Percentiles rank a stretch among this genome's conserved stretches.
Evolutionary conservation across 1,140 invertebrate genomes (phyloP).

Genomic region (Pogonomyrmex californicus): DNA sequence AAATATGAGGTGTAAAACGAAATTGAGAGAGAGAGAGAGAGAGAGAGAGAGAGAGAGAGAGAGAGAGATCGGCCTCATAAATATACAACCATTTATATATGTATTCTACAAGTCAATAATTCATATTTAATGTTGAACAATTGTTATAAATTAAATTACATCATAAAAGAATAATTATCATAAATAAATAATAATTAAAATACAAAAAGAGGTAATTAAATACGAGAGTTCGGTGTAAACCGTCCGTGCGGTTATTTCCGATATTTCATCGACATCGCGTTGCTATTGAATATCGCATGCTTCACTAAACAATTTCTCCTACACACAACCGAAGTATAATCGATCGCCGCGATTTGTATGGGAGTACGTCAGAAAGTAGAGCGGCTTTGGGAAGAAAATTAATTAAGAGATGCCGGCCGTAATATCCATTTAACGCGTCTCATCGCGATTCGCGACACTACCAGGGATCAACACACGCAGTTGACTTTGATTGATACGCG

Average conservation of each 20-base stretch:
- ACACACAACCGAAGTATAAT: background rate
- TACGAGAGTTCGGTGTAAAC: background rate
- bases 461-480: background rate
- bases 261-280: background rate
- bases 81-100: background rate
- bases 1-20: no score
- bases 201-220: background rate
- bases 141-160: background rate
- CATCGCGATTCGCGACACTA: conserved; percentile 41
- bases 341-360: background rate
- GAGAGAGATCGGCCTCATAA: background rate
- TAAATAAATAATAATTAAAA: conserved; percentile 22
- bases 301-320: background rate
- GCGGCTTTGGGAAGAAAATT: conserved; percentile 25
- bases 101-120: background rate
- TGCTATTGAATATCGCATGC: background rate
- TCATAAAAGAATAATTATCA: background rate
- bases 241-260: background rate
- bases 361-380: background rate
- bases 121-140: background rate
- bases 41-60: no score
- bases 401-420: conserved; percentile 33
- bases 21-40: no score
- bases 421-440: conserved; percentile 42
- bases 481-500: conserved; percentile 58